A percentile compares a stretch with the other conserved stretches of the same genome.
These are phyloP conservation scores for Cercopithecus mona DNA, from an alignment of 2,113 vertebrate species.

Conservation along the genomic window DNA sequence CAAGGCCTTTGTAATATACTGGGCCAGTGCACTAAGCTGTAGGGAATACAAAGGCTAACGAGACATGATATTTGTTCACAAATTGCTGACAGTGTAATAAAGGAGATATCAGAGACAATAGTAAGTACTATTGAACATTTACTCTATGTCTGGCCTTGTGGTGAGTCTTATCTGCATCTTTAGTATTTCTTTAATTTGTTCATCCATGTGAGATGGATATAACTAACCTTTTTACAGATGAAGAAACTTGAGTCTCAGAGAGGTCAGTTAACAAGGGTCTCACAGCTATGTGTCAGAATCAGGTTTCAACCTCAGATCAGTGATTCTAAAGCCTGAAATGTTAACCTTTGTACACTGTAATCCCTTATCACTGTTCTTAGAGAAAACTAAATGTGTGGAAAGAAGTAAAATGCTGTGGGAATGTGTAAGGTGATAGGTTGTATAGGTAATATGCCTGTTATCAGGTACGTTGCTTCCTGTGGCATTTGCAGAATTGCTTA, in stretches of 20 bases:
- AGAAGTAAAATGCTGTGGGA: not conserved
- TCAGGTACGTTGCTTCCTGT: not conserved
- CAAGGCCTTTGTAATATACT: not conserved
- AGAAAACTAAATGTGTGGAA: conserved; percentile 21
- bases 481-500: conserved; percentile 15
- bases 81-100: not conserved
- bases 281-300: not conserved
- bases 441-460: not conserved
- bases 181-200: conserved; percentile 12
- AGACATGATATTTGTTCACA: not conserved
- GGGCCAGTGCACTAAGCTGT: not conserved
- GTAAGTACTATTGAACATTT: not conserved
- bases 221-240: conserved; percentile 13
- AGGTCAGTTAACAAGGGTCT: not conserved
- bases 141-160: not conserved
- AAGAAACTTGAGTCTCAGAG: not conserved
- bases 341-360: not conserved
- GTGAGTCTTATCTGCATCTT: not conserved
- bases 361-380: not conserved
- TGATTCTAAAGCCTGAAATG: not conserved
- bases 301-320: not conserved
- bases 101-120: not conserved
- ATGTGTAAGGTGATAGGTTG: not conserved
- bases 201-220: not conserved
- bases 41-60: conserved; percentile 9